Base-by-base conservation (phyloP, 2,888 invertebrate species). In the Drosophila sordidula region DNA sequence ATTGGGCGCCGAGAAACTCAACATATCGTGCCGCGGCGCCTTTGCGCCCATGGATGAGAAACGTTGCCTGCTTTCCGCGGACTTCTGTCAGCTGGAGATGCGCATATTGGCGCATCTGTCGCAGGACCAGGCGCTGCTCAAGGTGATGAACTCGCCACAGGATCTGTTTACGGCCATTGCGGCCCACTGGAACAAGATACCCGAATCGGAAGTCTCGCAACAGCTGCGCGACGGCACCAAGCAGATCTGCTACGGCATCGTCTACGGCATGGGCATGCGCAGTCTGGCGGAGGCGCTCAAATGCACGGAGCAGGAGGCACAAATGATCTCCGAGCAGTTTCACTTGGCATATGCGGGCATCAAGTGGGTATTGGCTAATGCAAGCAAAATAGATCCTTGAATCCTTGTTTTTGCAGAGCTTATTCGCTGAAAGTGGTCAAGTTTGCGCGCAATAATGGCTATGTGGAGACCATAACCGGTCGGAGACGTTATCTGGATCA, bases 61-160 rank as follows among this genome's bases (percentile, higher is more conserved):
- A 0, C 93, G 93, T 70, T 92, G 96, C 46, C 93, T 99, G 57
- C 92, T 99, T 46, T 96, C 98, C 0, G 98, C 98, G 0, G 99
- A 99, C 93, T 99, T 98, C 93, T 98, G 98, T 83, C 99, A 99
- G 92, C 91, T 99, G 68, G 99, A 99, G 93, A 94, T 99, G 91
- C 94, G 99, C 79, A 95, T 99, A 65, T 93, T 99, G 80, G 97
- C 99, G 16, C 98, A 99, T 93, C 94, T 98, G 68, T 97, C 97
- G 8, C 93, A 91, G 78, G 99, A 99, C 92, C 78, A 92, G 6
- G 93, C 94, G 46, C 93, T 99, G 38, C 93, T 95, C 50, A 91
- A 93, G 44, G 95, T 96, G 42, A 95, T 96, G 94, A 93, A 93
- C 45, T 93, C 94, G 0, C 92, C 94, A 55, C 94, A 94, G 12